Evolutionary conservation across 2,113 vertebrate species (phyloP).

Genomic region (Eclectus roratus): DNA sequence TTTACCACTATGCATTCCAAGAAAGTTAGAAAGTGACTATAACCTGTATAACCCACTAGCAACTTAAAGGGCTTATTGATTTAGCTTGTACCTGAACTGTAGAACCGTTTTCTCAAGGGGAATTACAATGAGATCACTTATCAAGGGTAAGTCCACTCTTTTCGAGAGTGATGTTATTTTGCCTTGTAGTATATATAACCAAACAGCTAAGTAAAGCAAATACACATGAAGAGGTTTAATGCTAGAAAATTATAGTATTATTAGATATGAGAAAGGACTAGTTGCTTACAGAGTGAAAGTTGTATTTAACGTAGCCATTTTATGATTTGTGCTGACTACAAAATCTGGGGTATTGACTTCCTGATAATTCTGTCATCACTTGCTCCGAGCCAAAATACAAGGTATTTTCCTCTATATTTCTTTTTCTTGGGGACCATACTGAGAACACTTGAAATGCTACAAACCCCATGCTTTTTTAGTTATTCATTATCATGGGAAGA

Average conservation of each 20-base stretch:
- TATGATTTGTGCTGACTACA: neutral
- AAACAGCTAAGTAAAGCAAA: neutral
- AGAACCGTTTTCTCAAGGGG: slow-evolving; percentile 36
- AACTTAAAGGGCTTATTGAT: slow-evolving; percentile 51
- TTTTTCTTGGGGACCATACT: neutral
- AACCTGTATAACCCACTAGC: slow-evolving; percentile 1
- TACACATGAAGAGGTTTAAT: neutral
- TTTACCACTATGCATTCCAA: neutral
- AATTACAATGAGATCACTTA: slow-evolving; percentile 21
- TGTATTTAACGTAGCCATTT: neutral
- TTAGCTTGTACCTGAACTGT: neutral
- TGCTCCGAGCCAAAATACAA: neutral
- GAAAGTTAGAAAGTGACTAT: slow-evolving; percentile 9
- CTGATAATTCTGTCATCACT: neutral
- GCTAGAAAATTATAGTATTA: neutral
- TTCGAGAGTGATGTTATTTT: neutral
- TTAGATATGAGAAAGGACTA: neutral
- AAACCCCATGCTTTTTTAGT: neutral
- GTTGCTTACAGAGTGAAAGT: neutral
- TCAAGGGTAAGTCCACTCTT: neutral
- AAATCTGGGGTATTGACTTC: neutral
- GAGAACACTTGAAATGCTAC: neutral
- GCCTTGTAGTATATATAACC: neutral
- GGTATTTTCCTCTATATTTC: neutral
- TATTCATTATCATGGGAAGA: neutral